Conservation (phyloP, 2,797 vertebrate genomes). For the Heterohyrax brucei region DNA sequence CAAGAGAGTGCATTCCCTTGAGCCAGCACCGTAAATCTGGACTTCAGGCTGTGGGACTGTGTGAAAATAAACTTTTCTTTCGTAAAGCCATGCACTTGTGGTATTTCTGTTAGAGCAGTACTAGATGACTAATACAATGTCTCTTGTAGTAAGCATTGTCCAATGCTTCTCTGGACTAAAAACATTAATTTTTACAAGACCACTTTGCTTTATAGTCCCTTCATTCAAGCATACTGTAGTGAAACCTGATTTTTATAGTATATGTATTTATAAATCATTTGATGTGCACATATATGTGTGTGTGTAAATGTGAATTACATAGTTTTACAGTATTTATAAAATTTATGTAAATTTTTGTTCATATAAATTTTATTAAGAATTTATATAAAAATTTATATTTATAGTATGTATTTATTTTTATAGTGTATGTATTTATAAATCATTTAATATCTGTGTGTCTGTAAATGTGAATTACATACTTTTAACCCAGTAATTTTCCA, state of each 20-base stretch:
- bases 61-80: too few species aligned
- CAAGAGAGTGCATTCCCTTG: too few species aligned
- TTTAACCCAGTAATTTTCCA: background rate
- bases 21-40: too few species aligned
- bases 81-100: too few species aligned
- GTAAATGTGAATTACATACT: background rate
- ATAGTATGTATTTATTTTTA: background rate
- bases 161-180: conserved; percentile 29
- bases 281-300: background rate
- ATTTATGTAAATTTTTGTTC: too few species aligned
- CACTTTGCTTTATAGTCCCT: conserved; percentile 48
- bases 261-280: conserved; percentile 13
- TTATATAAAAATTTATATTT: background rate
- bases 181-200: conserved; percentile 31
- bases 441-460: background rate
- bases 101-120: too few species aligned
- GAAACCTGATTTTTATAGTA: background rate
- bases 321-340: too few species aligned
- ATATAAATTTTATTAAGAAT: too few species aligned
- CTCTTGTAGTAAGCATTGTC: conserved; percentile 24
- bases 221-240: conserved; percentile 34
- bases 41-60: too few species aligned
- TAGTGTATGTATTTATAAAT: background rate
- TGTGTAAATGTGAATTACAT: background rate
- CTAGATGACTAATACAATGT: background rate